Percentiles rank a stretch among this genome's conserved stretches.
phyloP scores from a whole-genome alignment of 2,888 invertebrate genomes.

The Elysia crispata region DNA sequence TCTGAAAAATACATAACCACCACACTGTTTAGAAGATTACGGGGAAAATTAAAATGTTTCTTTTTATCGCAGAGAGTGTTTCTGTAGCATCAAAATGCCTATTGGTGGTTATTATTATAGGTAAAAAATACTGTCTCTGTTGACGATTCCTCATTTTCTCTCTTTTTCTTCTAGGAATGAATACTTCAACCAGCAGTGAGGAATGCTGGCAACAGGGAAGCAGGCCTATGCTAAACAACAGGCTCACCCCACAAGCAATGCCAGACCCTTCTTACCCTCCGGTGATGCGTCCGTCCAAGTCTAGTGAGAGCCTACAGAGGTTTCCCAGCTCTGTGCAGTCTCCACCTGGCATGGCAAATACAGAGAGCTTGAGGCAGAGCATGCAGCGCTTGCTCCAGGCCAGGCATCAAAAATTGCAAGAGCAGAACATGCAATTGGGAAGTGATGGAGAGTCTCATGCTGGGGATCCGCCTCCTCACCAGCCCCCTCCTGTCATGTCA shows the following conservation, averaged over 20 bases:
- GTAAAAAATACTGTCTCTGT: constrained; percentile 43
- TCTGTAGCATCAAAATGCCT: too few relatives aligned
- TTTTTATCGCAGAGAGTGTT: too few relatives aligned
- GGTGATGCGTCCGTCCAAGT: constrained; percentile 33
- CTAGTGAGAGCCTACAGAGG: constrained; percentile 56
- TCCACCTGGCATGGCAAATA: constrained; percentile 60
- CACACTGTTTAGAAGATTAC: too few relatives aligned
- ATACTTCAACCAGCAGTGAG: constrained; percentile 62
- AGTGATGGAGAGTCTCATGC: constrained; percentile 68
- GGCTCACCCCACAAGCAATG: constrained; percentile 84
- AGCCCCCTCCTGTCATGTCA: constrained; percentile 24
- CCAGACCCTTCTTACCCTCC: constrained; percentile 79
- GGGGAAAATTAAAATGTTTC: too few relatives aligned
- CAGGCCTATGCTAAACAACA: constrained; percentile 57
- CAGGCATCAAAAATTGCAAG: constrained; percentile 56
- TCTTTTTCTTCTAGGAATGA: constrained; percentile 46
- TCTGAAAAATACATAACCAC: too few relatives aligned
- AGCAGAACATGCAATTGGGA: constrained; percentile 55
- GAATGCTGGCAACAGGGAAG: constrained; percentile 57
- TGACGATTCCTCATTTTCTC: neutral
- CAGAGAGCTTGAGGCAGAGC: constrained; percentile 73
- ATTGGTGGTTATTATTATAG: too few relatives aligned
- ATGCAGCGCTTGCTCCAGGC: constrained; percentile 72
- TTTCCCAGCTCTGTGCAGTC: constrained; percentile 54
- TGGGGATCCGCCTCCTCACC: constrained; percentile 27